Percentiles rank a stretch among this genome's conserved stretches.
Evolutionary conservation across 2,113 vertebrate species (phyloP).

Genomic region (Mesoclemmys tuberculata): DNA sequence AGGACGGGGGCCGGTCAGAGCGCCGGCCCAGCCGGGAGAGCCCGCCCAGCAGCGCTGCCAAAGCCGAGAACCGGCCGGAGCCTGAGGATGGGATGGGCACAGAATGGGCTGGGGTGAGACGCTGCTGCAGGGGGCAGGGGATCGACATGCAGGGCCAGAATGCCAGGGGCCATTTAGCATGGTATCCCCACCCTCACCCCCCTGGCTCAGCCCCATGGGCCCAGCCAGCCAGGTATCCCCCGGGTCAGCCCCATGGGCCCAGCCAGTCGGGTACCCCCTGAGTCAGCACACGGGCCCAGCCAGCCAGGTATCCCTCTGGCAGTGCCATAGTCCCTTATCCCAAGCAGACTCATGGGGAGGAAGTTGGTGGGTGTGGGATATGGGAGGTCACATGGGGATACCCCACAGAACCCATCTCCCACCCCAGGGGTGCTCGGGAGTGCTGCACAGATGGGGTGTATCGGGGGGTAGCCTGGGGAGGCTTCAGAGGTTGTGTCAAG

Average conservation of each 20-base stretch:
- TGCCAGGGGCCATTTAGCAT: neutral
- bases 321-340: neutral
- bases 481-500: no score
- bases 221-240: no score
- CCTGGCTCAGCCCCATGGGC: no score
- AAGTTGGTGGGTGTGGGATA: neutral
- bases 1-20: conserved; percentile 80
- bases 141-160: neutral
- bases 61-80: conserved; percentile 68
- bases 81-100: conserved; percentile 79
- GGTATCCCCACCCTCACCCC: neutral
- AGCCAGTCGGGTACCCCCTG: no score
- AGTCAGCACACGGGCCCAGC: no score
- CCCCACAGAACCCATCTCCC: no score
- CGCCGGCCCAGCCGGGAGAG: conserved; percentile 78
- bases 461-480: neutral
- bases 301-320: no score
- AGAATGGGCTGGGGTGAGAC: conserved; percentile 87
- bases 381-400: neutral
- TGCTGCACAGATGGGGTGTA: neutral
- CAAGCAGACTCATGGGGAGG: neutral
- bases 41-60: conserved; percentile 38
- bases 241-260: no score
- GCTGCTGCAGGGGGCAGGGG: neutral
- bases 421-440: neutral